Evolutionary conservation across 1,140 invertebrate genomes (phyloP), one percentile per base, ranked within the genome.

Genomic region (Macrobrachium rosenbergii): DNA sequence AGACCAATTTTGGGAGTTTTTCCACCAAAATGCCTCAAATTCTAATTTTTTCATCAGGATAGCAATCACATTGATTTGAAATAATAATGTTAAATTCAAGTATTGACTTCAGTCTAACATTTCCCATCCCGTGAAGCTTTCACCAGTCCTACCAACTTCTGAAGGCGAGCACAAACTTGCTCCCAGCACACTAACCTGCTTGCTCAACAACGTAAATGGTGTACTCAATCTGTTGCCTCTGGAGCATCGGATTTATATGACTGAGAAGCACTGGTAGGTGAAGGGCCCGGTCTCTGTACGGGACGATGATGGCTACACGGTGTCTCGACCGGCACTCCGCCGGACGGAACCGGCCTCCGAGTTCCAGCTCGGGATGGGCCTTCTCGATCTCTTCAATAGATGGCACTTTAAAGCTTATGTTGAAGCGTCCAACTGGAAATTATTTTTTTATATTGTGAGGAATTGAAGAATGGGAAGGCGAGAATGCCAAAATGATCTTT

Each of bases 121-220:
- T 37, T 37, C 28, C 28, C 28, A n/a, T n/a, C n/a, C n/a, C n/a
- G n/a, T n/a, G n/a, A n/a, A n/a, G n/a, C n/a, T n/a, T n/a, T n/a
- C n/a, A n/a, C n/a, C n/a, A n/a, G n/a, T n/a, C 10, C 52, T n/a
- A 69, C 17, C 3, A 21, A 12, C 59, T 21, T 2, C 60, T 88
- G 62, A 64, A 37, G 28, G 3, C 28, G 3, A 37, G 28, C 3
- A 2, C 28, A 37, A 3, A 37, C 28, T 37, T 3, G 28, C 28
- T 37, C 28, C 28, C 28, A 37, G 28, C 28, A 37, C 3, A 37
- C 23, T 91, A 91, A 95, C 94, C 95, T 92, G 93, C 93, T 92
- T 99, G 98, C 92, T 99, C 98, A n/a, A 99, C 94, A n/a, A 99
- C 94, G 92, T 97, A 98, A 90, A 99, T 97, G 89, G 95, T 95